Conservation (phyloP, 2,888 invertebrate species). For the Torymus texanus region DNA sequence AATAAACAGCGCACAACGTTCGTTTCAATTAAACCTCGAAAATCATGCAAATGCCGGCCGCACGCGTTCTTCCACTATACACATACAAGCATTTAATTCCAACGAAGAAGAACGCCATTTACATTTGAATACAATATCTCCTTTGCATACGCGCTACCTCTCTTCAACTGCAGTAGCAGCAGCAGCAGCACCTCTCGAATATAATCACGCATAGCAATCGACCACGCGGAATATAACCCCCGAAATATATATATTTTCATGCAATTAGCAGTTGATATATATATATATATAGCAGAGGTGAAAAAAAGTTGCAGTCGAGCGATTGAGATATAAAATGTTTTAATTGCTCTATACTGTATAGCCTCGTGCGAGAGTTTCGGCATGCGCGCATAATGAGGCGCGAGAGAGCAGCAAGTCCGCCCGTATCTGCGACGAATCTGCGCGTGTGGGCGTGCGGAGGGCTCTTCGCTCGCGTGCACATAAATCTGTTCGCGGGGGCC, state of each 20-base stretch:
- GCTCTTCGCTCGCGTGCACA: conserved; percentile 44
- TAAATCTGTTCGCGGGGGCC: conserved; percentile 33
- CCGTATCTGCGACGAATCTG: conserved; percentile 36
- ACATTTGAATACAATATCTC: conserved; percentile 52
- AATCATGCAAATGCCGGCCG: conserved; percentile 17
- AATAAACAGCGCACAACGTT: background rate
- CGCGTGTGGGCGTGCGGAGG: conserved; percentile 42
- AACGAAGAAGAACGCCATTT: conserved; percentile 35
- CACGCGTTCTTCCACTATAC: background rate
- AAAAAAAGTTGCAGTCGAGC: conserved; percentile 3
- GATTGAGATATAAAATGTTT: conserved; percentile 52
- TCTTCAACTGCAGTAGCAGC: background rate
- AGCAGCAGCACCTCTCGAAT: background rate
- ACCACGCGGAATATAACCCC: conserved; percentile 18
- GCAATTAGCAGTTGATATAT: conserved; percentile 42
- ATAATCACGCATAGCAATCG: conserved; percentile 30
- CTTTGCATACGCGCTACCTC: conserved; percentile 28
- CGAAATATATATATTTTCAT: background rate
- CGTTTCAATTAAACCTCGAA: conserved; percentile 25
- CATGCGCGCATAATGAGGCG: conserved; percentile 37
- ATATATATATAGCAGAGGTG: conserved; percentile 6
- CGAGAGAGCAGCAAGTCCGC: background rate
- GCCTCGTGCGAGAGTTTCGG: conserved; percentile 15
- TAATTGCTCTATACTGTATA: conserved; percentile 33
- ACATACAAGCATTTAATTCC: conserved; percentile 18